Percentiles rank a stretch among this genome's conserved stretches.
Evolutionary conservation across 2,113 vertebrate genomes (phyloP).

Genomic region (Erythrocercus mccallii): DNA sequence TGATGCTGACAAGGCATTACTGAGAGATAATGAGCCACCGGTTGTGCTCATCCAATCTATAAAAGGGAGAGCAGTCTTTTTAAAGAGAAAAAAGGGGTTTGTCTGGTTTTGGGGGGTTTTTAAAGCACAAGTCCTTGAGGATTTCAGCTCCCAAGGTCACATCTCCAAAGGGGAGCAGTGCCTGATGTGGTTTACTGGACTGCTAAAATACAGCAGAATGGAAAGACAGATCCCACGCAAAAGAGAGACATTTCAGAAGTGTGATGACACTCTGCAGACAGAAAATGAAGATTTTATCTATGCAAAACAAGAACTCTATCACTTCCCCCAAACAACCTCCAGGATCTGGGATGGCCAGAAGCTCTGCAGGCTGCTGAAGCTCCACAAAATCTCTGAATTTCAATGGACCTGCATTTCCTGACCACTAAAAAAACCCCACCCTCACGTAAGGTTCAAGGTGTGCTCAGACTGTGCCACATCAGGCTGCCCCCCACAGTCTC

Average conservation of each 20-base stretch:
- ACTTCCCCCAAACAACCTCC: not conserved
- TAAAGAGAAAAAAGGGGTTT: not conserved
- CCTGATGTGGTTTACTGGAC: not conserved
- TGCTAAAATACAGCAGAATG: not conserved
- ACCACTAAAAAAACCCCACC: not conserved
- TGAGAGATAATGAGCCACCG: constrained; percentile 15
- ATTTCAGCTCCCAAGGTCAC: not conserved
- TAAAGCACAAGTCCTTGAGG: not conserved
- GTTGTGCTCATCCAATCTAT: not conserved
- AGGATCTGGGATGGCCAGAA: not conserved
- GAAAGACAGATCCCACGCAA: not conserved
- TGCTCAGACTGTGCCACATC: not conserved
- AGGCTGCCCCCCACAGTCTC: not conserved
- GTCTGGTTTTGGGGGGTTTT: not conserved
- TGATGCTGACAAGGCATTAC: constrained; percentile 48
- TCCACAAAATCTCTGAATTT: not conserved
- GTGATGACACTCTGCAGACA: not conserved
- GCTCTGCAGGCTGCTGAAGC: not conserved
- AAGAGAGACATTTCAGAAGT: not conserved
- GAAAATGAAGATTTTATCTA: not conserved
- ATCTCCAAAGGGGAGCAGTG: not conserved
- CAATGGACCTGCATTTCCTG: not conserved
- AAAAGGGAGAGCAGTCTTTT: not conserved
- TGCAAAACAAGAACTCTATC: not conserved
- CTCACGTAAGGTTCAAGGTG: not conserved